Percentiles rank a stretch among this genome's conserved stretches.
Evolutionary conservation across 2,888 invertebrate species (phyloP).

Genomic region (Germaria angustata): DNA sequence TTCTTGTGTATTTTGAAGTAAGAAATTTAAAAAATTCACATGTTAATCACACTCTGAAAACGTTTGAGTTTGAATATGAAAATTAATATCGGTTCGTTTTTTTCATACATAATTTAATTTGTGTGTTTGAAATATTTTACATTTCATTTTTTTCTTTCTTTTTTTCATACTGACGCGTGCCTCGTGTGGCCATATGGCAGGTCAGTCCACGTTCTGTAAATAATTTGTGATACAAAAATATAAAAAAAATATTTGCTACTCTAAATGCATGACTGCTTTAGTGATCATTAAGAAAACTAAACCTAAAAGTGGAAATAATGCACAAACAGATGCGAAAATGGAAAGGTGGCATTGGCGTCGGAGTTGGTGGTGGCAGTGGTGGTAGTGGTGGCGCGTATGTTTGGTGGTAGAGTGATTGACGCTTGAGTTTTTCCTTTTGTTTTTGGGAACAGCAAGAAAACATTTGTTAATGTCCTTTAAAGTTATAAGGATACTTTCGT

Average conservation of each 20-base stretch:
- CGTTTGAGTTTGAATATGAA: constrained; percentile 40
- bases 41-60: constrained; percentile 25
- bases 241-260: constrained; percentile 56
- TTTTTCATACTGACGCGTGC: constrained; percentile 57
- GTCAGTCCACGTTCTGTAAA: constrained; percentile 61
- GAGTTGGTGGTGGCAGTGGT: constrained; percentile 26
- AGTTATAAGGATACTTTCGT: constrained; percentile 44
- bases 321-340: constrained; percentile 17
- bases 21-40: constrained; percentile 4
- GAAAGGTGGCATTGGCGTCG: constrained; percentile 56
- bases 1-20: constrained; percentile 13
- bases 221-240: constrained; percentile 42
- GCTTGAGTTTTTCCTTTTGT: not conserved
- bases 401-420: constrained; percentile 27
- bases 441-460: not conserved
- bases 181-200: constrained; percentile 63
- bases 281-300: constrained; percentile 60
- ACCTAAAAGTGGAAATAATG: constrained; percentile 21
- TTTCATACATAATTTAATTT: constrained; percentile 3
- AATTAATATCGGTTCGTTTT: constrained; percentile 18
- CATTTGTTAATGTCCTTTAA: constrained; percentile 57
- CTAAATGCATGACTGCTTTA: constrained; percentile 61
- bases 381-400: constrained; percentile 23
- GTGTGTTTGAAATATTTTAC: constrained; percentile 33
- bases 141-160: constrained; percentile 11